Conservation (phyloP, 2,113 vertebrate genomes). For the Oncorhynchus masou region DNA sequence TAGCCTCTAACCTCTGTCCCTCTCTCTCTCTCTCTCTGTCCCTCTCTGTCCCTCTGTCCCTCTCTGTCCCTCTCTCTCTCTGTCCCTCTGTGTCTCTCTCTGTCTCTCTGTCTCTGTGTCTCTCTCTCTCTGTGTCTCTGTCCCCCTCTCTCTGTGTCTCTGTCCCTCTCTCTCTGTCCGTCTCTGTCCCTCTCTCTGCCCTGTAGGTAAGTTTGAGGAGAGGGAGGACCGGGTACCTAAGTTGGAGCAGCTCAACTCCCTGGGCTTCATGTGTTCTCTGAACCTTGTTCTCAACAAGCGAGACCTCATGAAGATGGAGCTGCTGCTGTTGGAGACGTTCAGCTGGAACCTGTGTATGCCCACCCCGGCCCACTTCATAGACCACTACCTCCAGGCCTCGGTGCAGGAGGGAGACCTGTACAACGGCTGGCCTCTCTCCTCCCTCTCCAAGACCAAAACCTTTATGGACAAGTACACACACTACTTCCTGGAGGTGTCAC, state of each 20-base stretch:
- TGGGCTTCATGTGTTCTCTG: constrained; percentile 80
- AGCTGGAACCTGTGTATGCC: constrained; percentile 90
- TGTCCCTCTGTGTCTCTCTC: no score
- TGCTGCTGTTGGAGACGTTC: constrained; percentile 88
- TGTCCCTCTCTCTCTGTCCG: not conserved
- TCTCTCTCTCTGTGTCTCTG: no score
- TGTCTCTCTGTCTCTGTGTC: not conserved
- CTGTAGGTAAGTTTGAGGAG: constrained; percentile 90
- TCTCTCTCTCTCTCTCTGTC: no score
- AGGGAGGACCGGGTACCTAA: constrained; percentile 86
- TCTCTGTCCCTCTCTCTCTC: not conserved
- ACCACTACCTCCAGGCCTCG: constrained; percentile 88
- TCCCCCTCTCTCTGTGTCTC: no score
- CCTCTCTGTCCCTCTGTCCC: no score
- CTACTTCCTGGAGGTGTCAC: constrained; percentile 87
- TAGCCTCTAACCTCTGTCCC: not conserved
- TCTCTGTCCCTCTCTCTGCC: not conserved
- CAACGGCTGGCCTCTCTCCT: constrained; percentile 83
- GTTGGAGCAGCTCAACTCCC: constrained; percentile 84
- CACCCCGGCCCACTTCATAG: constrained; percentile 91
- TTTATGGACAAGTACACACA: constrained; percentile 88
- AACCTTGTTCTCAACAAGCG: constrained; percentile 81
- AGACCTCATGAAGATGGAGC: constrained; percentile 85
- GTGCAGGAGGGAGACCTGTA: constrained; percentile 84
- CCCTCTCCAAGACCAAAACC: constrained; percentile 80